These are phyloP conservation scores for Parambassis ranga DNA, from an alignment of 2,797 vertebrate species.

Conservation along the genomic window DNA sequence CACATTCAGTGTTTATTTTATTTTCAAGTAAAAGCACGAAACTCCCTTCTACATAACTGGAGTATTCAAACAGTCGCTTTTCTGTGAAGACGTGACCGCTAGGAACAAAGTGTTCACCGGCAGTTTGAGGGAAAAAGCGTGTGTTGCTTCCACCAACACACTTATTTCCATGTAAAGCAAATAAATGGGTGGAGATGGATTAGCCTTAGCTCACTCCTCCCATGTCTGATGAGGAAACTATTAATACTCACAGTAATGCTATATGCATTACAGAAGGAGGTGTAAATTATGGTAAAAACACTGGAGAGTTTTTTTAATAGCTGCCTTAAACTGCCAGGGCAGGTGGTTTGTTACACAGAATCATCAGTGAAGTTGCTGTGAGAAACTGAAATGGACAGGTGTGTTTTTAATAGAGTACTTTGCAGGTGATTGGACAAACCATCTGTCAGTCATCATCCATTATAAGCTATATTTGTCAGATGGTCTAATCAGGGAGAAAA, in stretches of 20 bases:
- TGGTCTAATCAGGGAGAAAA: too few species aligned
- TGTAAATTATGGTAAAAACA: constrained; percentile 2
- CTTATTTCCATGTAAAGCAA: constrained; percentile 51
- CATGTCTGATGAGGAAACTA: constrained; percentile 45
- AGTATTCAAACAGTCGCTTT: constrained; percentile 45
- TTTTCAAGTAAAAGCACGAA: constrained; percentile 39
- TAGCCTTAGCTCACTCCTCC: constrained; percentile 26
- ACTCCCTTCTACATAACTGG: constrained; percentile 36
- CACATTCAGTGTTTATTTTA: constrained; percentile 53
- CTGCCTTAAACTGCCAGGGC: too few species aligned
- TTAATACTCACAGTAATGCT: constrained; percentile 32
- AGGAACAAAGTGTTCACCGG: constrained; percentile 68
- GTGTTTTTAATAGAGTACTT: too few species aligned
- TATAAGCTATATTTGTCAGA: too few species aligned
- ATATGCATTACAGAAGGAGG: constrained; percentile 10
- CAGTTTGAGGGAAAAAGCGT: constrained; percentile 40
- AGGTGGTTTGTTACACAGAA: too few species aligned
- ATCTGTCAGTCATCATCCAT: too few species aligned
- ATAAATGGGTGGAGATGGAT: constrained; percentile 41
- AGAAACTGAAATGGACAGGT: too few species aligned
- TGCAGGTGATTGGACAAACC: too few species aligned
- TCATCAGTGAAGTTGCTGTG: too few species aligned
- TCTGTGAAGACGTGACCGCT: constrained; percentile 42
- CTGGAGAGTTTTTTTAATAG: not conserved
- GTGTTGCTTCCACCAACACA: constrained; percentile 44